A percentile compares a stretch with the other conserved stretches of the same genome.
Conservation (phyloP, 1,140 invertebrate genomes). For the Bombus confusus region DNA sequence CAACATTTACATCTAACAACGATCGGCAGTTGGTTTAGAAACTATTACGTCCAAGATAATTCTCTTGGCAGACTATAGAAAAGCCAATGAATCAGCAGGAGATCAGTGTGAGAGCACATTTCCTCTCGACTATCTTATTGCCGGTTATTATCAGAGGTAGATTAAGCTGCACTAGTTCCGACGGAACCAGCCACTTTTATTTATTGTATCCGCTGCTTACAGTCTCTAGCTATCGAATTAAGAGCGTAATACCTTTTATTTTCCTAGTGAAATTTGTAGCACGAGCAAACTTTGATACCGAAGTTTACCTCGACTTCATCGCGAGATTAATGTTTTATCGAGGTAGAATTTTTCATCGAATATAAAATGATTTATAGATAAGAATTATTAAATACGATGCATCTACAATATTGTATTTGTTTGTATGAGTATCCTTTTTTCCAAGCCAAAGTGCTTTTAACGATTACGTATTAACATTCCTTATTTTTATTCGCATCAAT, state of each 20-base stretch:
- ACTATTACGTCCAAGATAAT: neutral
- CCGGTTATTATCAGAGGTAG: conserved; percentile 12
- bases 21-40: no score
- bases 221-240: neutral
- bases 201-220: neutral
- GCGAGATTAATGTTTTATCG: no score
- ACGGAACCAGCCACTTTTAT: conserved; percentile 12
- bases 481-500: no score
- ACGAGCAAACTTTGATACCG: neutral
- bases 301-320: no score
- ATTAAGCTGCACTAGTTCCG: conserved; percentile 1
- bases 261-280: neutral
- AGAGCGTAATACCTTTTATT: neutral
- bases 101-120: neutral
- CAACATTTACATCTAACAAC: neutral
- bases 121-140: conserved; percentile 14
- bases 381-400: no score
- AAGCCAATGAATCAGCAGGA: neutral
- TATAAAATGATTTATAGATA: no score
- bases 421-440: no score
- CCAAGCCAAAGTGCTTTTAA: no score
- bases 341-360: no score
- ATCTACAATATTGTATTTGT: no score
- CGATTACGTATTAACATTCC: no score
- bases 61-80: neutral